phyloP scores from a whole-genome alignment of 2,888 invertebrate genomes.

The Parascotia fuliginaria region DNA sequence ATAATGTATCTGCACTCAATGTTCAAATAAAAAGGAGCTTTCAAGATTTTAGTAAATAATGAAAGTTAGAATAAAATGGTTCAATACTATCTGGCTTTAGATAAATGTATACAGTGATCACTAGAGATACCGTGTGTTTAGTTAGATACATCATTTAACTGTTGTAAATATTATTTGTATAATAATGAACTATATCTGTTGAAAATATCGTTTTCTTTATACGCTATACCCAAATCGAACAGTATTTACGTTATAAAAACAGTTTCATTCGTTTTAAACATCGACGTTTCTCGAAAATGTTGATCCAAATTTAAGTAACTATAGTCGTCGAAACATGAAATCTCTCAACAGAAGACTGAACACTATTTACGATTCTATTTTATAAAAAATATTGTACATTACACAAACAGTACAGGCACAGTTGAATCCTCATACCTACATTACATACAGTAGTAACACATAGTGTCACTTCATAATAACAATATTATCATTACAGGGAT shows the following conservation, averaged over 20 bases:
- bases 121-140: conserved; percentile 64
- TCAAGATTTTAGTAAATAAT: conserved; percentile 83
- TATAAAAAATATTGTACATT: conserved; percentile 80
- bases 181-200: conserved; percentile 60
- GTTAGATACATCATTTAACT: conserved; percentile 51
- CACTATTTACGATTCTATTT: conserved; percentile 84
- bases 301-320: conserved; percentile 46
- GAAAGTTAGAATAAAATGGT: conserved; percentile 79
- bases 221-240: conserved; percentile 54
- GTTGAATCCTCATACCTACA: conserved; percentile 44
- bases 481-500: conserved; percentile 86
- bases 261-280: conserved; percentile 31
- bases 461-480: conserved; percentile 78
- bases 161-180: conserved; percentile 71
- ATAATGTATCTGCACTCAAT: conserved; percentile 84
- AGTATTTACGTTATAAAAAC: conserved; percentile 36
- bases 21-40: conserved; percentile 86
- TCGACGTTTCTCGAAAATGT: conserved; percentile 37
- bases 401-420: conserved; percentile 67
- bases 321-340: conserved; percentile 59
- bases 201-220: conserved; percentile 57
- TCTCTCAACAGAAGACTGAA: conserved; percentile 82
- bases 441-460: conserved; percentile 46
- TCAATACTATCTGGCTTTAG: conserved; percentile 83
- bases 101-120: conserved; percentile 83